Percentiles rank a stretch among this genome's conserved stretches.
Evolutionary conservation across 2,888 invertebrate species (phyloP).

Genomic region (Cataglyphis cursor): DNA sequence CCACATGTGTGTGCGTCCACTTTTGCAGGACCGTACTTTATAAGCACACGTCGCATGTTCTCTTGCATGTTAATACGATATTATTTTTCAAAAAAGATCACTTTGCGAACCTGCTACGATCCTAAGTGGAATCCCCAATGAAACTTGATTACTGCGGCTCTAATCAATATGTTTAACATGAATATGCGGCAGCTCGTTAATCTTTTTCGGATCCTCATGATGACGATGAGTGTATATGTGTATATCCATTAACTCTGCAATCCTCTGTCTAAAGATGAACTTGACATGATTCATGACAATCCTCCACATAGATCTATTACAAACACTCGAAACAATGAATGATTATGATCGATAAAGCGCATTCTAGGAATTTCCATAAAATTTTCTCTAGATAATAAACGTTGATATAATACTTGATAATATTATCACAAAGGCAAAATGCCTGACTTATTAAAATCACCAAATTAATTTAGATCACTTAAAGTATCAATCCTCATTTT

Average conservation of each 20-base stretch:
- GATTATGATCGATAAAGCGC: constrained; percentile 33
- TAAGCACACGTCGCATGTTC: constrained; percentile 21
- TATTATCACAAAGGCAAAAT: not conserved
- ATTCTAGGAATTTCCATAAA: not conserved
- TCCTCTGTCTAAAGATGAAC: not conserved
- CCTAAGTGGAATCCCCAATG: not conserved
- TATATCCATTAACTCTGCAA: constrained; percentile 30
- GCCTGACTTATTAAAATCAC: not conserved
- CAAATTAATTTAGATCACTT: not conserved
- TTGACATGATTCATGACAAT: constrained; percentile 29
- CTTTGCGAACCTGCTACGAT: not conserved
- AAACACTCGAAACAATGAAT: constrained; percentile 17
- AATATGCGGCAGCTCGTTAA: not conserved
- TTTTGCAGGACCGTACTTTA: constrained; percentile 59
- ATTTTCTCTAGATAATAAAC: not conserved
- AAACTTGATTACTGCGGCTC: not conserved
- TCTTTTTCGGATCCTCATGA: constrained; percentile 27
- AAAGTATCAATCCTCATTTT: not conserved
- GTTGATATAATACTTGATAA: not conserved
- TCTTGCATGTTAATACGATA: not conserved
- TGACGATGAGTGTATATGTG: constrained; percentile 1
- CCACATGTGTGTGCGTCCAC: constrained; percentile 57
- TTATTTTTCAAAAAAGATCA: not conserved
- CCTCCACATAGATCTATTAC: not conserved
- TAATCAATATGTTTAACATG: not conserved